A percentile compares a stretch with the other conserved stretches of the same genome.
Conservation (phyloP, 2,113 vertebrate genomes). For the Bucco capensis region DNA sequence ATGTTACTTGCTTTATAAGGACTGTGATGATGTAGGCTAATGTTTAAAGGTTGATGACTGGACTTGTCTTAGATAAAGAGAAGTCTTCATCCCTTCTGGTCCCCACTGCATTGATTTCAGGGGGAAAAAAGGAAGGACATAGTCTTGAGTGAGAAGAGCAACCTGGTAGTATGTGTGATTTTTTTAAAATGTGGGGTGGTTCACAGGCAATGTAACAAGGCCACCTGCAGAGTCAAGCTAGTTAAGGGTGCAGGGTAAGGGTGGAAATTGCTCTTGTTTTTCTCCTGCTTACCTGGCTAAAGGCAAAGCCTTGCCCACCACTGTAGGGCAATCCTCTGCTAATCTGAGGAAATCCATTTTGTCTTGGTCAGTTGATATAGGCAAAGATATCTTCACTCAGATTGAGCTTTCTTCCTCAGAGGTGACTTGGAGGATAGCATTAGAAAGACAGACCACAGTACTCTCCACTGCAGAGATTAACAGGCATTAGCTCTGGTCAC, state of each 20-base stretch:
- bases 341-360: slow-evolving; percentile 47
- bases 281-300: background rate
- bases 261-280: background rate
- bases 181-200: background rate
- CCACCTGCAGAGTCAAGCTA: background rate
- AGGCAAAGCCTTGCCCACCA: background rate
- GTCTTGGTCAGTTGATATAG: background rate
- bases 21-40: background rate
- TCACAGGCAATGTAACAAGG: background rate
- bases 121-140: no score
- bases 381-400: background rate
- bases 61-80: background rate
- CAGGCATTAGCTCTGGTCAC: background rate
- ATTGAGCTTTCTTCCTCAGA: background rate
- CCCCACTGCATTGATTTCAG: background rate
- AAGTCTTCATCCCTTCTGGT: background rate
- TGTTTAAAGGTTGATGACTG: background rate
- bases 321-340: background rate
- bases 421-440: background rate
- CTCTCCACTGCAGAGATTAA: background rate
- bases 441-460: background rate
- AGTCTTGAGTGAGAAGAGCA: background rate
- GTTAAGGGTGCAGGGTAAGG: background rate
- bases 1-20: background rate
- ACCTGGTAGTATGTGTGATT: background rate